Conservation (phyloP, 2,888 invertebrate genomes). For the Drosophila acutilabella region DNA sequence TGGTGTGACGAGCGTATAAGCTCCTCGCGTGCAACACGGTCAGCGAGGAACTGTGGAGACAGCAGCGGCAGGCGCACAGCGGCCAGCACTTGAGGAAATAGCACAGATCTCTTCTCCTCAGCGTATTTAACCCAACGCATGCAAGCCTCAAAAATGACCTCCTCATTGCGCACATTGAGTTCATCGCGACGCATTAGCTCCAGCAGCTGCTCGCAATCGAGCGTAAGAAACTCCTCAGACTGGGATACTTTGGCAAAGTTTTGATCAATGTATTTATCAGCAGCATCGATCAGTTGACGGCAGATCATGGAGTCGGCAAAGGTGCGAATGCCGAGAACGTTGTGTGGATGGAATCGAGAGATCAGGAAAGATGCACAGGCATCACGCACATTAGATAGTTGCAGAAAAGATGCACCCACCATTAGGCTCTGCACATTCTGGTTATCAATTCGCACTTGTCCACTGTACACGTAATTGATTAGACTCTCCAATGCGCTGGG, state of each 20-base stretch:
- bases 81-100: slow-evolving; percentile 90
- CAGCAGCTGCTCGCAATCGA: slow-evolving; percentile 87
- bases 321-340: slow-evolving; percentile 91
- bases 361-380: slow-evolving; percentile 93
- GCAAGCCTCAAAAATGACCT: slow-evolving; percentile 93
- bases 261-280: slow-evolving; percentile 90
- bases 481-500: slow-evolving; percentile 92
- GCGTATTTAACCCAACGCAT: slow-evolving; percentile 92
- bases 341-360: slow-evolving; percentile 91
- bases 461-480: slow-evolving; percentile 94
- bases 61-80: slow-evolving; percentile 92
- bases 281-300: slow-evolving; percentile 88
- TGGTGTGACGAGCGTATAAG: slow-evolving; percentile 91
- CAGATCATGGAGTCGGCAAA: slow-evolving; percentile 93
- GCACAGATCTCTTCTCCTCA: slow-evolving; percentile 86
- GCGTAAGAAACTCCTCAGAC: slow-evolving; percentile 90
- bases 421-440: slow-evolving; percentile 93
- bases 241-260: slow-evolving; percentile 91
- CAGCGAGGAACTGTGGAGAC: slow-evolving; percentile 92
- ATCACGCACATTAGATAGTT: slow-evolving; percentile 91
- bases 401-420: slow-evolving; percentile 93
- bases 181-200: slow-evolving; percentile 91
- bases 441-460: slow-evolving; percentile 90
- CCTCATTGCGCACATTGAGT: slow-evolving; percentile 91
- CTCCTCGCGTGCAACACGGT: slow-evolving; percentile 92